Base-by-base conservation (phyloP, 1,140 invertebrate species). In the Pseudomyrmex dendroicus region DNA sequence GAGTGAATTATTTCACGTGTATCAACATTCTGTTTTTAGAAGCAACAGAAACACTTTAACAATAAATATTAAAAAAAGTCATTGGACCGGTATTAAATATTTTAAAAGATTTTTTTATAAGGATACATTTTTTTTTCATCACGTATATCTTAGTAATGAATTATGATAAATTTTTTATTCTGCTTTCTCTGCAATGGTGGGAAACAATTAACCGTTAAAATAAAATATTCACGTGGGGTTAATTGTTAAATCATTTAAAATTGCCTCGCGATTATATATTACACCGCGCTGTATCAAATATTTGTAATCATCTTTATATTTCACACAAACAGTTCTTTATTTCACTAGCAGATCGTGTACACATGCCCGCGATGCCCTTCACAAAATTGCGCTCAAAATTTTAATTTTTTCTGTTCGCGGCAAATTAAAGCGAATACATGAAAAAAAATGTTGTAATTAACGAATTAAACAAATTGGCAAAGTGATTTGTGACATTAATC, bases 161-260 rank as follows among this genome's bases (percentile, higher is more conserved):
- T 17, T 15, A n/a, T 35, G 54, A 4, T 13, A 17, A 67, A 54
- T 9, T 56, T 20, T 56, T 66, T 35, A 25, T n/a, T 54, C 2
- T 67, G 48, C 25, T 56, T 56, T 12, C 12, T 4, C 12, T 20
- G 7, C 50, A 50, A 13, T 13, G 9, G 50, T 50, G 9, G 12
- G 4, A 9, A n/a, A 20, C 20, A 66, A 77, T 66, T 25, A 22
- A 22, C 25, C 68, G 46, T 77, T 56, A 76, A 12, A 3, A 22
- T n/a, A 5, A 76, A 52, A 63, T 8, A 12, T 52, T 76, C 25
- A 52, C 17, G 15, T 1, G 3, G 17, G 54, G 20, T 10, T 76
- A 52, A 7, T 66, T 76, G 35, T 67, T 77, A 7, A 77, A 35
- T 56, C 5, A 35, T 76, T 25, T n/a, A 9, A 25, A 62, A n/a